Percentiles rank a stretch among this genome's conserved stretches.
These are phyloP conservation scores for Steinernema khuongi DNA, from an alignment of 1,140 invertebrate genomes.

Conservation along the genomic window DNA sequence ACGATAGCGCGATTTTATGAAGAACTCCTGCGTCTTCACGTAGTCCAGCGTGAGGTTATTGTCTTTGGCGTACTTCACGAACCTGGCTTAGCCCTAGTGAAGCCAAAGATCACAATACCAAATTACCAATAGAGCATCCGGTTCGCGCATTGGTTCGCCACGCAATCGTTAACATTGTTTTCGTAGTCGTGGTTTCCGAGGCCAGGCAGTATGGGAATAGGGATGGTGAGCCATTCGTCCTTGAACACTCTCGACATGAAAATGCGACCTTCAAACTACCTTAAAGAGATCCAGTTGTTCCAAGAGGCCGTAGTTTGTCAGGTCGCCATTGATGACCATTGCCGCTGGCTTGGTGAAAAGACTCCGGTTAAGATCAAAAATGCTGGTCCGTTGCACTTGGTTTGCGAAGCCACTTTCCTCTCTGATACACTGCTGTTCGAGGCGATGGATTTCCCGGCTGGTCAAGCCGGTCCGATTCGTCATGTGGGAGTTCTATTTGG, in stretches of 20 bases:
- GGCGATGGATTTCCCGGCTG: background rate
- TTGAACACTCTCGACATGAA: background rate
- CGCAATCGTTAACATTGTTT: conserved; percentile 53
- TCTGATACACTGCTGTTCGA: conserved; percentile 36
- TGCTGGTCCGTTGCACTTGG: conserved; percentile 47
- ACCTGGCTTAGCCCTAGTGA: background rate
- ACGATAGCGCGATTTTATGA: conserved; percentile 40
- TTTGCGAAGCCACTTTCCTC: conserved; percentile 49
- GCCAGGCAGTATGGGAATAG: conserved; percentile 43
- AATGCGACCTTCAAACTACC: conserved; percentile 37
- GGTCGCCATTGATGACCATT: conserved; percentile 52
- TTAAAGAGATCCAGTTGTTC: conserved; percentile 47
- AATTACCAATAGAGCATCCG: conserved; percentile 48
- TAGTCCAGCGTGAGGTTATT: conserved; percentile 31
- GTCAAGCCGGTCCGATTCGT: conserved; percentile 17
- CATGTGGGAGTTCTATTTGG: conserved; percentile 17
- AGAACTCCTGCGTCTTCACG: background rate
- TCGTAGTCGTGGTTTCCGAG: conserved; percentile 54
- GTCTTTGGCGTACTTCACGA: conserved; percentile 30
- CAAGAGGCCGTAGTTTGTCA: conserved; percentile 50
- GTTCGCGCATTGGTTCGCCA: conserved; percentile 49
- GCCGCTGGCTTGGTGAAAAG: conserved; percentile 44
- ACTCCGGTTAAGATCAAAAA: conserved; percentile 43
- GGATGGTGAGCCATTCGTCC: conserved; percentile 42
- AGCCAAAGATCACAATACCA: conserved; percentile 6